These are phyloP conservation scores for Monoplex corrugatus DNA, from an alignment of 2,888 invertebrate genomes.

Conservation along the genomic window DNA sequence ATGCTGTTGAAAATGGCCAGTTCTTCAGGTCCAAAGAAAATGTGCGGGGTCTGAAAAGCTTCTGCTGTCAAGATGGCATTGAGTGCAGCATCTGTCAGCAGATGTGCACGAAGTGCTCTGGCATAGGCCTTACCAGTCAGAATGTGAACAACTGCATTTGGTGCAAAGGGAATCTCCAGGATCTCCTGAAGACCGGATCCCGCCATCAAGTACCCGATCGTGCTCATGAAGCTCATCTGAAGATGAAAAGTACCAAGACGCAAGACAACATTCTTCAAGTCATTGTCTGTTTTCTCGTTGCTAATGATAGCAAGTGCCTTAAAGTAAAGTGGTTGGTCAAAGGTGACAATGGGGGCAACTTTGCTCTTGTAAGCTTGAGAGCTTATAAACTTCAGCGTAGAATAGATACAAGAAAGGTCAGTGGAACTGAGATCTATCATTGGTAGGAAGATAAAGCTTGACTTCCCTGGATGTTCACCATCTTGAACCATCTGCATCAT, in stretches of 20 bases:
- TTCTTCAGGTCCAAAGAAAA: too few species aligned
- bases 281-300: slow-evolving; percentile 45
- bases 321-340: slow-evolving; percentile 50
- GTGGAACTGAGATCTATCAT: slow-evolving; percentile 58
- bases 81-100: slow-evolving; percentile 53
- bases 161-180: slow-evolving; percentile 62
- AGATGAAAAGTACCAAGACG: slow-evolving; percentile 57
- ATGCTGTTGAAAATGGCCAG: too few species aligned
- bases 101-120: slow-evolving; percentile 61
- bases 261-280: slow-evolving; percentile 52
- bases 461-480: background rate
- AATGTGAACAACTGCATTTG: slow-evolving; percentile 63
- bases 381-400: slow-evolving; percentile 54
- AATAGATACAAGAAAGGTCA: slow-evolving; percentile 59
- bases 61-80: background rate
- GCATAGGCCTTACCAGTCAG: slow-evolving; percentile 62
- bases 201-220: slow-evolving; percentile 63
- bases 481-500: background rate
- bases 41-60: background rate
- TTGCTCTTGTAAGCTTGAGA: slow-evolving; percentile 36
- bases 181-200: slow-evolving; percentile 63
- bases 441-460: slow-evolving; percentile 52
- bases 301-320: slow-evolving; percentile 56
- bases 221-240: slow-evolving; percentile 64
- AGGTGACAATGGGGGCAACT: slow-evolving; percentile 59